Conservation (phyloP, 2,797 vertebrate genomes). For the Cossypha caffra region DNA sequence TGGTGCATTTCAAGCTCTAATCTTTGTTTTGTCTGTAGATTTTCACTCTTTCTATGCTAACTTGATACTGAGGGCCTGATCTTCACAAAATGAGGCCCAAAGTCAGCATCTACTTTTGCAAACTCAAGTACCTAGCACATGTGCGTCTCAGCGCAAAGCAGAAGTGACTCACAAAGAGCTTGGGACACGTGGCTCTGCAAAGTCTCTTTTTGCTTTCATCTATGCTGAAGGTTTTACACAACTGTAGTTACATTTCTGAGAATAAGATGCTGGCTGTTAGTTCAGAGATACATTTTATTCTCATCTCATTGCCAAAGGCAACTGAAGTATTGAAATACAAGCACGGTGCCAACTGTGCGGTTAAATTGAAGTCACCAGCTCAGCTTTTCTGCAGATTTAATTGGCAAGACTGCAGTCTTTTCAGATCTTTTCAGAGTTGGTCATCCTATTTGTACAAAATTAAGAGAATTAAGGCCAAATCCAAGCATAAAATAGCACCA, state of each 20-base stretch:
- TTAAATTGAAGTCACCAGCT: slow-evolving; percentile 31
- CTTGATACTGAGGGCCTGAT: background rate
- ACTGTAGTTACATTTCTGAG: background rate
- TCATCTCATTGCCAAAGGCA: background rate
- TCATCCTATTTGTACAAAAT: slow-evolving; percentile 35
- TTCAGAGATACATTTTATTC: slow-evolving; percentile 21
- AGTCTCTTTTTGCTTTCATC: background rate
- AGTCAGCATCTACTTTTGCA: slow-evolving; percentile 28
- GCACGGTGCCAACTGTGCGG: background rate
- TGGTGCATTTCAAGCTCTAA: slow-evolving; percentile 43
- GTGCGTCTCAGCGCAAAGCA: background rate
- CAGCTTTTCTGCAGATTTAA: slow-evolving; percentile 32
- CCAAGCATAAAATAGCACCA: background rate
- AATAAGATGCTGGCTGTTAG: background rate
- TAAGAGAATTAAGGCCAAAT: slow-evolving; percentile 26
- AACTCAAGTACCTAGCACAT: background rate
- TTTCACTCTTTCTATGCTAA: slow-evolving; percentile 27
- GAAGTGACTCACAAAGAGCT: background rate
- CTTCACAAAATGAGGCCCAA: background rate
- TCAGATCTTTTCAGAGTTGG: slow-evolving; percentile 12
- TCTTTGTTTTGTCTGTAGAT: slow-evolving; percentile 66
- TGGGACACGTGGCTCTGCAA: background rate
- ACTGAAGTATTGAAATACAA: background rate
- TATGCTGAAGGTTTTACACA: background rate
- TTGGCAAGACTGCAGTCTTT: slow-evolving; percentile 18